These are phyloP conservation scores for Myiothlypis coronata DNA, from an alignment of 2,797 vertebrate genomes.

Conservation along the genomic window DNA sequence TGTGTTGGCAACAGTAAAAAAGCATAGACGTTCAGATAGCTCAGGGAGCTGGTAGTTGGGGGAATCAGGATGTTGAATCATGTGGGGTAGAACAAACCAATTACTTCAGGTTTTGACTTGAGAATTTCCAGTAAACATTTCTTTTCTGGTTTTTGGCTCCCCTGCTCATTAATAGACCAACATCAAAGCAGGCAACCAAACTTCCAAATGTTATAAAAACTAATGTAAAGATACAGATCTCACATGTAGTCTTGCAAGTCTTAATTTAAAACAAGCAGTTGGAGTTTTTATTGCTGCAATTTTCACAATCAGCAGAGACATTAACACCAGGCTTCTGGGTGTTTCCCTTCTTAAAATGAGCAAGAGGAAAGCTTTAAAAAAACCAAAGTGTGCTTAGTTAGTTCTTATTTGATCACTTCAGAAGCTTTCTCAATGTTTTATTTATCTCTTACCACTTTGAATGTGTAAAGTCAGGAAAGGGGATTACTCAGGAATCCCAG, in stretches of 20 bases:
- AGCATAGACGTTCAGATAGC: constrained; percentile 70
- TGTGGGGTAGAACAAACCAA: constrained; percentile 73
- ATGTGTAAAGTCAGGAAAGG: constrained; percentile 52
- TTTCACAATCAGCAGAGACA: constrained; percentile 87
- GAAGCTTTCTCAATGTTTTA: constrained; percentile 80
- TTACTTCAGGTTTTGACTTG: constrained; percentile 77
- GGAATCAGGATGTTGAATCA: constrained; percentile 69
- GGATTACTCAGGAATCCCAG: constrained; percentile 28
- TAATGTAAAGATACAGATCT: constrained; percentile 71
- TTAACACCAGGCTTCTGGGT: constrained; percentile 81
- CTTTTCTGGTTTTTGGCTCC: constrained; percentile 66
- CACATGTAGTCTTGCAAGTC: constrained; percentile 68
- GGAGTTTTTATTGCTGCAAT: constrained; percentile 86
- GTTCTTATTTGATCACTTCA: constrained; percentile 77
- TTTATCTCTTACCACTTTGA: constrained; percentile 79
- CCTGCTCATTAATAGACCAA: constrained; percentile 70
- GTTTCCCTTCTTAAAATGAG: constrained; percentile 77
- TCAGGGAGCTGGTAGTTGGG: constrained; percentile 63
- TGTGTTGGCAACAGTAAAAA: constrained; percentile 78
- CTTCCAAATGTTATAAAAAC: constrained; percentile 73
- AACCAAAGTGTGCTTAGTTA: constrained; percentile 75
- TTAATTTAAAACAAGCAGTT: constrained; percentile 77
- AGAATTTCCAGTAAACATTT: constrained; percentile 78
- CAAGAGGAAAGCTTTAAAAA: constrained; percentile 74
- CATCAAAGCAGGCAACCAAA: constrained; percentile 75